Evolutionary conservation across 1,140 invertebrate species (phyloP).

Genomic region (Brachionus plicatilis): DNA sequence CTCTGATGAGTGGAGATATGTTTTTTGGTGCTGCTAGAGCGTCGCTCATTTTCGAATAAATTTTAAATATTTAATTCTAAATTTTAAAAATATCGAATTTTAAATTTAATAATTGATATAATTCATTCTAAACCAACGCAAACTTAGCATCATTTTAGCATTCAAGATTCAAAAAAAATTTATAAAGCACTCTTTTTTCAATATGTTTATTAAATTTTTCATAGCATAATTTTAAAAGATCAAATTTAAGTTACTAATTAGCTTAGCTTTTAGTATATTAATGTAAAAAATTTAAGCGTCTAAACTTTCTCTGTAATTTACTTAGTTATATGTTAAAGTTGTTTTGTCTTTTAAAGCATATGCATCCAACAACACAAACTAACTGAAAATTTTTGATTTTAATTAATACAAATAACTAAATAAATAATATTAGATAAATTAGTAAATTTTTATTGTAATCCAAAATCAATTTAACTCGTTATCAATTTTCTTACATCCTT

Average conservation of each 20-base stretch:
- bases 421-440: too few species aligned
- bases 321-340: background rate
- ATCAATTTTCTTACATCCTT: too few species aligned
- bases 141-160: background rate
- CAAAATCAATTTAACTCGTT: too few species aligned
- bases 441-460: too few species aligned
- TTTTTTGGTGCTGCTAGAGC: constrained; percentile 38
- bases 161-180: background rate
- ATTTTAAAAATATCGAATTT: background rate
- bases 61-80: constrained; percentile 7
- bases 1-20: constrained; percentile 28
- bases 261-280: background rate
- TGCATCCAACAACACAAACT: too few species aligned
- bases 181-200: constrained; percentile 15
- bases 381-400: background rate
- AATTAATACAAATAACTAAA: too few species aligned
- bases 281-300: constrained; percentile 7
- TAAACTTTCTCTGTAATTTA: background rate
- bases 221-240: background rate
- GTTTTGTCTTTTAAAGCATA: background rate
- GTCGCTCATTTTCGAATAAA: constrained; percentile 14
- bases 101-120: background rate
- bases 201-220: constrained; percentile 25
- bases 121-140: background rate
- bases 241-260: background rate